These are phyloP conservation scores for Aleiodes sp. DNA, from an alignment of 1,140 invertebrate species.

Conservation along the genomic window DNA sequence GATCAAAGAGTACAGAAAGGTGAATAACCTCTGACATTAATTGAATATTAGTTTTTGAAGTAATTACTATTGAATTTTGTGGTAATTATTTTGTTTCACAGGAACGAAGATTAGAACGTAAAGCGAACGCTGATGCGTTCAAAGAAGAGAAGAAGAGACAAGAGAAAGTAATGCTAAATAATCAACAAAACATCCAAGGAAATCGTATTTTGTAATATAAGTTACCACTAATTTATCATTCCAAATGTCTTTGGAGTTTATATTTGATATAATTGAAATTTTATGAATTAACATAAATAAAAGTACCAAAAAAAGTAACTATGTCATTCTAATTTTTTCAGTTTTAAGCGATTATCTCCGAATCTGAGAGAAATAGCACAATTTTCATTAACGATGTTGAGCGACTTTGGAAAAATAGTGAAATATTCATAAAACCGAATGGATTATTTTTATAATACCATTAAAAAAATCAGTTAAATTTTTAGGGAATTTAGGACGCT, in stretches of 20 bases:
- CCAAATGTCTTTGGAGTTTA: not conserved
- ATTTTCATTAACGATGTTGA: too few relatives aligned
- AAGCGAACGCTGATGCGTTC: slow-evolving; percentile 85
- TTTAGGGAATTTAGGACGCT: too few relatives aligned
- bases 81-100: slow-evolving; percentile 52
- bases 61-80: slow-evolving; percentile 14
- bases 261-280: slow-evolving; percentile 8
- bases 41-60: not conserved
- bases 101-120: slow-evolving; percentile 87
- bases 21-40: slow-evolving; percentile 38
- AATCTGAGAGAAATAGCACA: too few relatives aligned
- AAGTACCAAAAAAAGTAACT: slow-evolving; percentile 9
- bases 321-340: too few relatives aligned
- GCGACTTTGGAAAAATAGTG: too few relatives aligned
- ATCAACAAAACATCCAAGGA: slow-evolving; percentile 77
- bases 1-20: slow-evolving; percentile 83
- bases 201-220: slow-evolving; percentile 71
- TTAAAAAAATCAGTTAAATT: too few relatives aligned
- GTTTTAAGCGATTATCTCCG: too few relatives aligned
- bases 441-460: too few relatives aligned
- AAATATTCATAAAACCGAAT: too few relatives aligned
- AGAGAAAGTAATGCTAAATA: slow-evolving; percentile 81
- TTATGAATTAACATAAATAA: not conserved
- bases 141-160: slow-evolving; percentile 88
- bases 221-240: slow-evolving; percentile 12